A percentile compares a stretch with the other conserved stretches of the same genome.
phyloP scores from a whole-genome alignment of 2,113 vertebrate genomes.

The Camarhynchus parvulus region DNA sequence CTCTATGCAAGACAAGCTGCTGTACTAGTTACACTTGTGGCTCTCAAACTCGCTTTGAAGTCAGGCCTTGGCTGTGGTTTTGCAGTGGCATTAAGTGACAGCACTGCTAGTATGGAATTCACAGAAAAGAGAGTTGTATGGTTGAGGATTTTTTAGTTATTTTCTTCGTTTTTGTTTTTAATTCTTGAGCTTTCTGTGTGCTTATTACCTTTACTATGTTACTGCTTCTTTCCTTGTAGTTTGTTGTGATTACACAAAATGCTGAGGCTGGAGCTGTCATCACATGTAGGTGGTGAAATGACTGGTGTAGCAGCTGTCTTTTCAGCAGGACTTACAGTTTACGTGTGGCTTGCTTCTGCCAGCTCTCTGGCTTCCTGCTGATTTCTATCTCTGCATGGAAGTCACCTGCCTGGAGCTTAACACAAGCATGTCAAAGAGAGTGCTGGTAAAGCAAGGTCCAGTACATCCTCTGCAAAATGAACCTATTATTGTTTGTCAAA shows the following conservation, averaged over 20 bases:
- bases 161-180: not conserved
- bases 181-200: not conserved
- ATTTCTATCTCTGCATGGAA: not conserved
- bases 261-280: conserved; percentile 9
- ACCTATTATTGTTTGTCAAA: conserved; percentile 1
- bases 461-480: not conserved
- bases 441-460: not conserved
- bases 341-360: not conserved
- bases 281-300: conserved; percentile 14
- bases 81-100: not conserved
- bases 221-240: not conserved
- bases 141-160: not conserved
- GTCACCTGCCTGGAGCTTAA: conserved; percentile 24
- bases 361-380: conserved; percentile 22
- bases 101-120: not conserved
- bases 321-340: not conserved
- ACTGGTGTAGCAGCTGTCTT: conserved; percentile 47
- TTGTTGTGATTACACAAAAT: not conserved
- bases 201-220: not conserved
- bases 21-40: not conserved
- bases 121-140: not conserved
- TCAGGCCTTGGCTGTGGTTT: not conserved
- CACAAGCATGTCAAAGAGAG: not conserved
- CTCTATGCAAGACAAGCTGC: not conserved
- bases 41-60: not conserved